Base-by-base conservation (phyloP, 2,888 invertebrate species). In the Ectropis crepuscularia region DNA sequence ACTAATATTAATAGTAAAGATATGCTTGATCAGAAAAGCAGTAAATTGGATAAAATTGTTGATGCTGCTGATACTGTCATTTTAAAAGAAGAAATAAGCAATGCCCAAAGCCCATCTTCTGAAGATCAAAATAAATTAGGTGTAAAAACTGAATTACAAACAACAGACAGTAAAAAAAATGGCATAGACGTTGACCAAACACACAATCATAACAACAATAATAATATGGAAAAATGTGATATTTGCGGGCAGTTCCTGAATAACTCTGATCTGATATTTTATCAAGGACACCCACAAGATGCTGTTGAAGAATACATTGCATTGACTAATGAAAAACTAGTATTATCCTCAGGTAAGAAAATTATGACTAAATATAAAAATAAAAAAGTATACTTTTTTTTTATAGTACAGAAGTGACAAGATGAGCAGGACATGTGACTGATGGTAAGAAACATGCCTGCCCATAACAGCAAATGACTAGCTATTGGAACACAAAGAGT, bases 291-390 rank as follows among this genome's bases (percentile, higher is more conserved):
- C 84, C 96, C 96, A 49, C 95, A 95, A 74, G 93, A 95, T 83
- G 95, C 97, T 54, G 94, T 95, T 53, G 96, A 97, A 79, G 97
- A 97, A 85, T 95, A 94, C 80, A 92, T 96, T 67, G 96, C 96
- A 16, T 91, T 97, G 66, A 96, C 95, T 10, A 95, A 96, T 91
- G 95, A 96, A 45, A 95, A 94, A 81, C 86, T 97, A 67, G 94
- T 95, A 12, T 85, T 97, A 63, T 95, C 96, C 74, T 95, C 95
- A 71, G 96, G 96, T 76, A 92, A 94, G 71, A 6, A 12, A 55
- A 8, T 38, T 43, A 28, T 28, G 4, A 28, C 16, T 28, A 2
- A 28, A 28, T n/a, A n/a, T n/a, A n/a, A n/a, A n/a, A n/a, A n/a
- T n/a, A n/a, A n/a, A n/a, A n/a, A n/a, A n/a, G n/a, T n/a, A n/a